phyloP scores from a whole-genome alignment of 2,113 vertebrate genomes.

The Ptychochromis oligacanthus region DNA sequence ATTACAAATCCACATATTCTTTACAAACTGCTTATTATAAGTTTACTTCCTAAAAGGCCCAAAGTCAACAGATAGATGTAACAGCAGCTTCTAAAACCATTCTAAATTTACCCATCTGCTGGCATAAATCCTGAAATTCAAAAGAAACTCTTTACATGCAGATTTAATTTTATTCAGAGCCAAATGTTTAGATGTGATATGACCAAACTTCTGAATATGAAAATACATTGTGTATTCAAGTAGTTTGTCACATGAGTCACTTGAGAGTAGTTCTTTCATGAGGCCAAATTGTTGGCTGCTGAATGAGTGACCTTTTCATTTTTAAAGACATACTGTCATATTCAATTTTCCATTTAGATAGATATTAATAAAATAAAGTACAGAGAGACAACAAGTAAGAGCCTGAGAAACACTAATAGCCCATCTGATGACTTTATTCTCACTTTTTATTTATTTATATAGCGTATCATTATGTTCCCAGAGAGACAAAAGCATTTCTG shows the following conservation, averaged over 20 bases:
- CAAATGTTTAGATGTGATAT: not conserved
- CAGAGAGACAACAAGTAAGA: not conserved
- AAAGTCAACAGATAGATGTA: not conserved
- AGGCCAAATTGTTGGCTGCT: not conserved
- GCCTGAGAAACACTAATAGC: slow-evolving; percentile 10
- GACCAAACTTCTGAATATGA: not conserved
- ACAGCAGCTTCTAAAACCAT: not conserved
- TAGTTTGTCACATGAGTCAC: not conserved
- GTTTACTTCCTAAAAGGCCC: not conserved
- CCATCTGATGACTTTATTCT: slow-evolving; percentile 41
- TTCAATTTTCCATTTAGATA: not conserved
- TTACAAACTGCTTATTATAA: not conserved
- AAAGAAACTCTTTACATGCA: not conserved
- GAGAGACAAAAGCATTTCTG: slow-evolving; percentile 46
- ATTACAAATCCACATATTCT: not conserved
- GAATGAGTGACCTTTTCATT: slow-evolving; percentile 1
- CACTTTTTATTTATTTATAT: slow-evolving; percentile 35
- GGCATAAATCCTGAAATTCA: not conserved
- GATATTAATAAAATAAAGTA: slow-evolving; percentile 5
- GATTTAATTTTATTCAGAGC: not conserved
- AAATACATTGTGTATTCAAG: not conserved
- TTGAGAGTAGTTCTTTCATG: not conserved
- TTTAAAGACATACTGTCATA: not conserved
- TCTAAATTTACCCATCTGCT: not conserved
- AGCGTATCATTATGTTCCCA: slow-evolving; percentile 26